Evolutionary conservation across 2,113 vertebrate species (phyloP), one percentile per base, ranked within the genome.

Genomic region (Perca flavescens): DNA sequence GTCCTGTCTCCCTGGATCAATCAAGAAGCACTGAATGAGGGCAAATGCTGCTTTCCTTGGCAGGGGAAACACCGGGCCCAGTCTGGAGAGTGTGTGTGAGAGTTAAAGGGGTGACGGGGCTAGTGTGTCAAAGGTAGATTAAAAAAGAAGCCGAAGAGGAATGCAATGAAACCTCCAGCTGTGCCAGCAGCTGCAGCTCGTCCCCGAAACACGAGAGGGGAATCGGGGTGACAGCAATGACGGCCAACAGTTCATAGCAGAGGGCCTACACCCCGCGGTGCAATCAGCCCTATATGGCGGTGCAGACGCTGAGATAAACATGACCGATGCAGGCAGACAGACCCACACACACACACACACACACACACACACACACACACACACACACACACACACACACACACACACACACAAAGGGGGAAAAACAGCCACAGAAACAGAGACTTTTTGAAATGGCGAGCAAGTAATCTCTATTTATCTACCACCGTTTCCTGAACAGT

Each of bases 91-190:
- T 70, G 47, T 57, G 79, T 63, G 60, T 47, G 70, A 77, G 80
- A 68, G 77, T 56, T 65, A 61, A 77, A 62, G 74, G 47, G 71
- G 82, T 61, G 74, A 87, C 3, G 15, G 78, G 72, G 65, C 22
- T 57, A 93, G 71, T 83, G 86, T 80, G 83, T 92, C 82, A 92
- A 89, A 92, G 88, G 89, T 91, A 80, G 88, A 89, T 83, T 88
- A 90, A 88, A 90, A 88, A 88, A 79, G 75, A 84, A 80, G 67
- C 60, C 79, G 81, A 82, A 73, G 77, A 79, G 58, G 72, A 85
- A 73, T 1, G 49, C 8, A 46, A 79, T 60, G 75, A 90, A 90
- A 86, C 65, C 68, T 88, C 93, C 93, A 94, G 92, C 91, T 92
- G 90, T 91, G 92, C 76, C 88, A 74, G 88, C 91, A 92, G 92